Base-by-base conservation (phyloP, 2,113 vertebrate species). In the Sphaerodactylus townsendi region DNA sequence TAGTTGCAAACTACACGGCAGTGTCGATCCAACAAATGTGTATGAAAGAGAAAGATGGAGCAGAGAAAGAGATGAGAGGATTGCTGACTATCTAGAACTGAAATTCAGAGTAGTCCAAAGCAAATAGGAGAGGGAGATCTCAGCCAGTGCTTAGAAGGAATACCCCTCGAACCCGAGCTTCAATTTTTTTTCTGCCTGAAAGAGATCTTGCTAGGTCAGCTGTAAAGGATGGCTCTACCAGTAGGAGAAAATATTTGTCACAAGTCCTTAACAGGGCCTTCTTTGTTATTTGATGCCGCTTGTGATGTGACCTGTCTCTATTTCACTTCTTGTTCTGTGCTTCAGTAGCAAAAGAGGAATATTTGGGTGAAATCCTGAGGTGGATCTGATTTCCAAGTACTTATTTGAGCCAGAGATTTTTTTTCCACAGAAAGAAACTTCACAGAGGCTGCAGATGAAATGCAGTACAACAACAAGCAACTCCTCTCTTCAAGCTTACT, bases 311-410 rank as follows among this genome's bases (percentile, higher is more conserved):
- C 37, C 39, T 37, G 37, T 71, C 30, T 37, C 83, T 64, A 11
- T 46, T 70, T 78, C 56, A 35, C 30, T 74, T 74, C 81, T 83
- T 75, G 39, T 65, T 39, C 59, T 66, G 70, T 82, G 56, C 25
- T 75, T 66, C 35, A n/a, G 56, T 25, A 84, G 39, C n/a, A 8
- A 56, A n/a, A 78, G 66, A 71, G 41, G 39, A 62, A 35, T 21
- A 70, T 30, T 84, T 70, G 83, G 66, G 64, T 48, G 37, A 21
- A 70, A n/a, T 84, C 66, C 66, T 77, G 68, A 23, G 66, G 33
- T 46, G n/a, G 68, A 72, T 71, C 65, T 79, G 83, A 85, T 84
- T 84, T 84, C 75, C 75, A 78, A 28, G 33, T 64, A n/a, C 53
- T 48, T 53, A 21, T 64, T 62, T 78, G 39, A 71, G 77, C 75